phyloP scores from a whole-genome alignment of 2,888 invertebrate genomes.

The Chrysolina oricalcia region DNA sequence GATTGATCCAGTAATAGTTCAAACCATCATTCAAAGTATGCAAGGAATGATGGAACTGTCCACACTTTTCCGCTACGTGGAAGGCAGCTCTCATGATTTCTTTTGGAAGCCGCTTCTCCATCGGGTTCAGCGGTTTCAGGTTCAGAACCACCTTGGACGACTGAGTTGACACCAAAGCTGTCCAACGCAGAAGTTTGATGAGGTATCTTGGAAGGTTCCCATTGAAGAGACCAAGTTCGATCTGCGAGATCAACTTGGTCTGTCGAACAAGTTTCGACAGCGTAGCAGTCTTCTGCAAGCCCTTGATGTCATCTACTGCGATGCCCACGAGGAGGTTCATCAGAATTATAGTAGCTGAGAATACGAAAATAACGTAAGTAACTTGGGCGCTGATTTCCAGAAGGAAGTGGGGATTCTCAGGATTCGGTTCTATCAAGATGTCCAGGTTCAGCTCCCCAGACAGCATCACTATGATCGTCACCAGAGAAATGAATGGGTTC shows the following conservation, averaged over 20 bases:
- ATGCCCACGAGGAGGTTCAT: constrained; percentile 92
- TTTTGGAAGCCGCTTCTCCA: constrained; percentile 85
- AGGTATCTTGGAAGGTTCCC: constrained; percentile 85
- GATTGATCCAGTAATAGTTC: constrained; percentile 40
- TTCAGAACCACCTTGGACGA: constrained; percentile 87
- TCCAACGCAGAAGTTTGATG: constrained; percentile 83
- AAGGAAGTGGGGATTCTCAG: constrained; percentile 83
- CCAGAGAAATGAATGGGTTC: constrained; percentile 88
- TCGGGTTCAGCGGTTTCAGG: constrained; percentile 88
- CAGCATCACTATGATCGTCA: constrained; percentile 91
- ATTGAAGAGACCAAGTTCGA: constrained; percentile 86
- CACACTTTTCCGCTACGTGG: constrained; percentile 85
- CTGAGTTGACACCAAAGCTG: constrained; percentile 86
- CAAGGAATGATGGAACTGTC: constrained; percentile 60
- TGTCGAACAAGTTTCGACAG: constrained; percentile 88
- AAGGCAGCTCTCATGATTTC: constrained; percentile 87
- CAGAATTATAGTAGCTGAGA: constrained; percentile 88
- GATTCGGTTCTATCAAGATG: constrained; percentile 82
- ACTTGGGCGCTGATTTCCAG: constrained; percentile 88
- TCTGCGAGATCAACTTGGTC: constrained; percentile 88
- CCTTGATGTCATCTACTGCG: constrained; percentile 91
- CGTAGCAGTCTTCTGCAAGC: constrained; percentile 88
- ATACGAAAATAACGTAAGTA: constrained; percentile 85
- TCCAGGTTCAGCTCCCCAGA: constrained; percentile 89
- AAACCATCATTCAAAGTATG: constrained; percentile 35